Base-by-base conservation (phyloP, 2,888 invertebrate species). In the Drosophila testacea region DNA sequence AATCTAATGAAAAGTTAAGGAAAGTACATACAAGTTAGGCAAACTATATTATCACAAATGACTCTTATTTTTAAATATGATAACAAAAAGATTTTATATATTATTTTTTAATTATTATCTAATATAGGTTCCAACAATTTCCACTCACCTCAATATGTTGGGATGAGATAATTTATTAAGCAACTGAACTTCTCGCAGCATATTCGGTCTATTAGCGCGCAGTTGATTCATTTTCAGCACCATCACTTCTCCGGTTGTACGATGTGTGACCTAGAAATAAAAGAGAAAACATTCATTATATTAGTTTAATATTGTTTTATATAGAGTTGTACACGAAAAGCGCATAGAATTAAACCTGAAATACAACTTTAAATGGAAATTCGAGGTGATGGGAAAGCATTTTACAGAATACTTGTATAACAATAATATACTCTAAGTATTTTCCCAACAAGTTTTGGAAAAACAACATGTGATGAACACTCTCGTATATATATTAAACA, bases 181-280 rank as follows among this genome's bases (percentile, higher is more conserved):
- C 88, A 98, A 95, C 94, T 98, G 98, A 80, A 98, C 98, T 94
- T 98, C 98, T 91, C 98, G 97, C 90, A 98, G 94, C 96, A 98
- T 98, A 94, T 97, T 98, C 86, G 97, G 97, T 90, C 98, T 95
- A 94, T 98, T 98, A 87, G 98, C 97, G 76, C 97, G 95, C 92
- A 97, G 95, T 93, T 97, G 96, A 94, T 98, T 97, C 97, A 97
- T 98, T 94, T 98, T 98, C 91, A 98, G 95, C 93, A 98, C 98
- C 98, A 98, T 98, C 91, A 98, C 97, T 92, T 98, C 96, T 88
- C 97, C 97, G 62, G 98, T 97, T 83, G 96, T 96, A 92, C 96
- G 96, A 94, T 98, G 98, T 79, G 97, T 97, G 92, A 98, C 98
- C 97, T 97, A 94, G 47, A 94, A 94, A 79, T 71, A 16, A 22